phyloP scores from a whole-genome alignment of 2,888 invertebrate genomes.

The Limnephilus rhombicus region DNA sequence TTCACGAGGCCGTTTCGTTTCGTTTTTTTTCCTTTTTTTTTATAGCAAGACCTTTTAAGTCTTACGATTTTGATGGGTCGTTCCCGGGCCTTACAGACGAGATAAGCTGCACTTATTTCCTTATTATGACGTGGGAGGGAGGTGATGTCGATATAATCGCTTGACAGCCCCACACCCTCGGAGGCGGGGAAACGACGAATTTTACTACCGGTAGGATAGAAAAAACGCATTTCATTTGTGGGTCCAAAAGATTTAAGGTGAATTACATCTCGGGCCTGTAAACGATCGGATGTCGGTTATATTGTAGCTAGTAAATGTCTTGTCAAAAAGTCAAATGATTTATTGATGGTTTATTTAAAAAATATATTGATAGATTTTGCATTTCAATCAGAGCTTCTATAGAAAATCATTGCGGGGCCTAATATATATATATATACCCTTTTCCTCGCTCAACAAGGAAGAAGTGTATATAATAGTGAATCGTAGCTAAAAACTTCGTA shows the following conservation, averaged over 20 bases:
- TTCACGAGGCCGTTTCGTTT: conserved; percentile 28
- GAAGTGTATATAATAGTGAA: neutral
- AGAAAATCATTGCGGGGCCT: too few relatives aligned
- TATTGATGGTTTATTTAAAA: neutral
- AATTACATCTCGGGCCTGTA: neutral
- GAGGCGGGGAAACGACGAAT: conserved; percentile 47
- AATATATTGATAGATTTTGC: neutral
- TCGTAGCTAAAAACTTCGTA: neutral
- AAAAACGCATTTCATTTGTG: conserved; percentile 49
- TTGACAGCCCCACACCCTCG: conserved; percentile 59
- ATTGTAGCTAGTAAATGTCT: conserved; percentile 27
- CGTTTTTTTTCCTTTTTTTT: conserved; percentile 59
- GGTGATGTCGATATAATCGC: conserved; percentile 65
- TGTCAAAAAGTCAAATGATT: neutral
- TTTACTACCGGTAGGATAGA: conserved; percentile 55
- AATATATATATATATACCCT: neutral
- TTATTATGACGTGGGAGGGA: conserved; percentile 66
- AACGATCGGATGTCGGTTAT: conserved; percentile 13
- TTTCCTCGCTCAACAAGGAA: neutral
- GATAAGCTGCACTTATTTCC: conserved; percentile 66
- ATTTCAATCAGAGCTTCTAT: too few relatives aligned
- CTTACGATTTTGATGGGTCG: conserved; percentile 66
- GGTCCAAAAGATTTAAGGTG: conserved; percentile 41
- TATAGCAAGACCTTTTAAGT: conserved; percentile 66
- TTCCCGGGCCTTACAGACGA: conserved; percentile 64